Evolutionary conservation across 2,113 vertebrate species (phyloP), one percentile per base, ranked within the genome.

Genomic region (Oncorhynchus keta): DNA sequence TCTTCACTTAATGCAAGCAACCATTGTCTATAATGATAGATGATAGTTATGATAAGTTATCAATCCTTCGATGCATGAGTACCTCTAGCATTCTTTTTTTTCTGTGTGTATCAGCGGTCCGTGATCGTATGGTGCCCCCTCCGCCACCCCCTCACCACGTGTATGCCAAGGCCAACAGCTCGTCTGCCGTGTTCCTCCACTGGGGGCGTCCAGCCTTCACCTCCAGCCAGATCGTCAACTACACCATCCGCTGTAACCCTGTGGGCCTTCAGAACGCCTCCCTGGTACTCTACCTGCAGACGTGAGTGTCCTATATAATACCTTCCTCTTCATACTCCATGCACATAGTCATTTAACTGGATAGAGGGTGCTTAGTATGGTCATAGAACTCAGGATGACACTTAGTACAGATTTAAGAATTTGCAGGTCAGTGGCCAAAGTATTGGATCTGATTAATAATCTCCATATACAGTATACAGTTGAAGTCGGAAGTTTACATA

Each of bases 241-340:
- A 98, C 93, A 99, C 98, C 0, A 75, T 99, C 81, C 97, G 98
- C 89, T 99, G 97, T 85, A 97, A 99, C 91, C 96, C 97, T 0
- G 95, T 98, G 0, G 96, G 97, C 81, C 94, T 99, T 81, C 97
- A 99, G 94, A 99, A 99, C 2, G 98, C 98, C 20, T 99, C 97
- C 0, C 90, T 99, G 85, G 98, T 99, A 28, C 95, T 98, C 51
- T 99, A 99, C 92, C 94, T 99, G 59, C 97, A 96, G 78, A 98
- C 98, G 98, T 99, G 90, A 89, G 97, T 93, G 76, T 24, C 0
- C 0, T 74, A 16, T 30, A 11, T 55, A 55, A 55, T 16, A 18
- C n/a, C 9, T 20, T 9, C 13, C 59, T 57, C 55, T 20, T 57
- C 55, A 57, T 20, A 20, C 55, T 4, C 4, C 55, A 20, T 20